Conservation (phyloP, 2,113 vertebrate genomes). For the Riparia riparia region DNA sequence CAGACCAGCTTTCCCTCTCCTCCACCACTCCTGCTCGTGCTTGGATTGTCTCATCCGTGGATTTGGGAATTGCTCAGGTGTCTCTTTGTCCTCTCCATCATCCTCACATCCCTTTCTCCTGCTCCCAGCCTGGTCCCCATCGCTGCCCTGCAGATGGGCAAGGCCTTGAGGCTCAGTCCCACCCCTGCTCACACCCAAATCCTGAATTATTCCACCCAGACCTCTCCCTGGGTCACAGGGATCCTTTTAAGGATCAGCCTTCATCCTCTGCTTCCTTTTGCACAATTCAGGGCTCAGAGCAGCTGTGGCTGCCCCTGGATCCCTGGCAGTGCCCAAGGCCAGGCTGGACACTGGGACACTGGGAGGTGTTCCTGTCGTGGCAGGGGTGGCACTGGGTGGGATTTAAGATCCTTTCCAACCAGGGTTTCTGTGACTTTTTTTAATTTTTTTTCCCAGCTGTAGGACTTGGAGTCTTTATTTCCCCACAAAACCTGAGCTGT, state of each 20-base stretch:
- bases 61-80: fast-evolving
- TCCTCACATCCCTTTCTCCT: background rate
- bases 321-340: background rate
- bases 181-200: background rate
- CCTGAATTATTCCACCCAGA: background rate
- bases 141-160: fast-evolving
- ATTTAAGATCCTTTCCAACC: background rate
- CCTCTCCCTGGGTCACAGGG: background rate
- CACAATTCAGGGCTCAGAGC: background rate
- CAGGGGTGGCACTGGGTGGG: fast-evolving
- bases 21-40: background rate
- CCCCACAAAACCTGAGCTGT: background rate
- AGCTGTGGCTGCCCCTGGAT: background rate
- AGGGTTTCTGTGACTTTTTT: background rate
- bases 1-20: background rate
- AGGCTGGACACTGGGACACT: background rate
- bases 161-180: background rate
- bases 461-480: background rate
- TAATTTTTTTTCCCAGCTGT: background rate
- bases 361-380: background rate
- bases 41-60: fast-evolving
- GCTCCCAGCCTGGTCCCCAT: background rate
- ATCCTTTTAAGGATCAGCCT: background rate
- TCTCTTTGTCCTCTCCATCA: background rate
- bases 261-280: background rate